Base-by-base conservation (phyloP, 2,888 invertebrate genomes). In the Drosophila aldrichi region DNA sequence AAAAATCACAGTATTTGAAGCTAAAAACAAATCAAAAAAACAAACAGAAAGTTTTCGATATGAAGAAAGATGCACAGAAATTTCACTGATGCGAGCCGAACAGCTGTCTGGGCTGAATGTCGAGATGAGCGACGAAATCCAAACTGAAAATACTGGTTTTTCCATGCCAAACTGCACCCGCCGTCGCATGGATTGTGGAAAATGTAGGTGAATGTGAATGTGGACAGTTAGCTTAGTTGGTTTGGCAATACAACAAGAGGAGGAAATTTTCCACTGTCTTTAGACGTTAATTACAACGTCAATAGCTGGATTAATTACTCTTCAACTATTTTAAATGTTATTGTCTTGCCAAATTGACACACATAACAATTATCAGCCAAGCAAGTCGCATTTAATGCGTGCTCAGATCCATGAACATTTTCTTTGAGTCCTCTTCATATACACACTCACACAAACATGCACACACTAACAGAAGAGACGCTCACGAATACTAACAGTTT, bases 81-180 rank as follows among this genome's bases (percentile, higher is more conserved):
- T 84, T 84, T 87, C 82, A 72, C 81, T 66, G 49, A 57, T 54
- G 52, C 66, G 25, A 40, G 40, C 38, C 34, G 36, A 79, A 74
- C 87, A 32, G 88, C 78, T 85, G 85, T 79, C 82, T 59, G 54
- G 40, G 43, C 36, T 20, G 58, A 43, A n/a, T 20, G 38, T 25
- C 14, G 38, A 14, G 55, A 68, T 44, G 40, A 29, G 56, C 52
- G 51, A 41, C 44, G 41, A 56, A 41, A 76, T 58, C 40, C 38
- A 65, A 74, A 70, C 55, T 44, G 59, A 76, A 81, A 77, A 77
- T 76, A 87, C 87, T 73, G 84, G 89, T 85, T 89, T 89, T 89
- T 69, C 63, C 68, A 73, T 59, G 79, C 68, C 64, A 67, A 62
- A 46, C 43, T 66, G 74, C 81, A 74, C 70, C 74, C 65, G 49